phyloP scores from a whole-genome alignment of 2,113 vertebrate species.

The Mionectes macconnelli region DNA sequence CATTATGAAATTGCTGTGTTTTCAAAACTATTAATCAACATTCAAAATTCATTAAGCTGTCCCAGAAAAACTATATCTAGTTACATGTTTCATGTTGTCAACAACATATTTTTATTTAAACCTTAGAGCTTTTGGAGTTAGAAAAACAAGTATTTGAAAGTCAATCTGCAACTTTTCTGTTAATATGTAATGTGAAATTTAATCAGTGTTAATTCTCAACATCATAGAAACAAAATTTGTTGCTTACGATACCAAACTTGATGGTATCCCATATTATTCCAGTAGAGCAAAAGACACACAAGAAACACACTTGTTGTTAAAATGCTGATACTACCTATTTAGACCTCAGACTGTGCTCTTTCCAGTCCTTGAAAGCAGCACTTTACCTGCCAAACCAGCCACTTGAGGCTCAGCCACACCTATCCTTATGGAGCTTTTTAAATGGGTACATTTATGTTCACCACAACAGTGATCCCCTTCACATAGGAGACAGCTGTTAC shows the following conservation, averaged over 20 bases:
- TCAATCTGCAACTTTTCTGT: not conserved
- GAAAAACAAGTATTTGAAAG: not conserved
- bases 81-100: not conserved
- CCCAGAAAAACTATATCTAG: not conserved
- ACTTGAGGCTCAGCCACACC: conserved; percentile 42
- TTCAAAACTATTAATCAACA: not conserved
- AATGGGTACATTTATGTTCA: not conserved
- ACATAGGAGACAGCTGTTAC: conserved; percentile 67
- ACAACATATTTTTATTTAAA: not conserved
- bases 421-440: not conserved
- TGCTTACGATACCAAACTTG: not conserved
- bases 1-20: not conserved
- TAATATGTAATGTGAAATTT: too few species aligned
- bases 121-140: not conserved
- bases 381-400: conserved; percentile 2
- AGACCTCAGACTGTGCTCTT: not conserved
- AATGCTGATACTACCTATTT: not conserved
- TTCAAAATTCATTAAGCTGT: not conserved
- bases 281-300: not conserved
- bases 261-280: not conserved
- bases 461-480: conserved; percentile 37
- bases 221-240: not conserved
- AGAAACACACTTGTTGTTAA: not conserved
- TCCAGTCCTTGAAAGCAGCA: not conserved
- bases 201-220: too few species aligned